These are phyloP conservation scores for Sinocyclocheilus maitianheensis DNA, from an alignment of 2,113 vertebrate genomes.

Conservation along the genomic window DNA sequence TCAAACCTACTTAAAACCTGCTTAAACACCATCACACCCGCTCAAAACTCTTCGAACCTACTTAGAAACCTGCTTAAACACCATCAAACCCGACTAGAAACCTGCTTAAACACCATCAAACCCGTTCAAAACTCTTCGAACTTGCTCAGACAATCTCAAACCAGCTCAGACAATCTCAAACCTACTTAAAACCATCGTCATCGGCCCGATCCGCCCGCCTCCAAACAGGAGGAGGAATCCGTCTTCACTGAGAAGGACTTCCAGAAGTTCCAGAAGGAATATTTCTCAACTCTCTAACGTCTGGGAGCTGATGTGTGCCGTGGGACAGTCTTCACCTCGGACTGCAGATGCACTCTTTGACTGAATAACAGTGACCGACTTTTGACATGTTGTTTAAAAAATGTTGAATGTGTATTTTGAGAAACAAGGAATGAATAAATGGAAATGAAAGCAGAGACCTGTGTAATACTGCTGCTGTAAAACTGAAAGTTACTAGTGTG, in stretches of 20 bases:
- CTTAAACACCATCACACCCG: background rate
- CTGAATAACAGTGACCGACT: background rate
- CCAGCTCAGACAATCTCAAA: background rate
- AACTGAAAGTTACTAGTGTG: no score
- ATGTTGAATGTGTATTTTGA: background rate
- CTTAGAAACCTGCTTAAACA: background rate
- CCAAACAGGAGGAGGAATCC: slow-evolving; percentile 59
- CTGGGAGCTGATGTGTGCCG: background rate
- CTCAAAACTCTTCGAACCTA: background rate
- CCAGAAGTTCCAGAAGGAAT: slow-evolving; percentile 77
- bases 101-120: background rate
- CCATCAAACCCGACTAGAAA: background rate
- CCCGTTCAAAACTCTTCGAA: background rate
- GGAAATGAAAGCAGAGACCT: background rate
- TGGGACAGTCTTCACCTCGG: background rate
- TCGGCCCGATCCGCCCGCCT: background rate
- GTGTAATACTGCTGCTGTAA: background rate
- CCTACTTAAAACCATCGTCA: no score
- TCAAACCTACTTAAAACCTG: background rate
- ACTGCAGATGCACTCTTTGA: background rate
- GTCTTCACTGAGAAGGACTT: slow-evolving; percentile 78
- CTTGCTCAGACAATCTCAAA: background rate
- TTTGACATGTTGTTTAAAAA: background rate
- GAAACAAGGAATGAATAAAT: background rate
- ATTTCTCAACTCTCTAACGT: slow-evolving; percentile 62